Conservation (phyloP, 1,140 invertebrate genomes). For the Plectus sambesii region DNA sequence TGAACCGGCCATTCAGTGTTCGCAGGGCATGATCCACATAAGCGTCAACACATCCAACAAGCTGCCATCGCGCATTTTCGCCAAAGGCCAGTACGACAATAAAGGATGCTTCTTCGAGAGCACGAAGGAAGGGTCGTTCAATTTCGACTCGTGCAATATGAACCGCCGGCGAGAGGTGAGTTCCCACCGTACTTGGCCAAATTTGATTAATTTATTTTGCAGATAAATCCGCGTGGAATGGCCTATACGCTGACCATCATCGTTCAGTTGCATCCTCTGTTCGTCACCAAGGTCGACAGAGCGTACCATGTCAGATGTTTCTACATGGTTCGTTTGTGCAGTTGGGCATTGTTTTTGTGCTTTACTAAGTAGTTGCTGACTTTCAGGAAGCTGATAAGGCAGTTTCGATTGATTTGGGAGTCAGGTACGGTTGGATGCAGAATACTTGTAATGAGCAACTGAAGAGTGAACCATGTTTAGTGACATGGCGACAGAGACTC, state of each 20-base stretch:
- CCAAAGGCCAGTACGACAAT: conserved; percentile 39
- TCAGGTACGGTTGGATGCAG: conserved; percentile 24
- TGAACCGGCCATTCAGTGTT: conserved; percentile 37
- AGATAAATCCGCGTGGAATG: conserved; percentile 37
- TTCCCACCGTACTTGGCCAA: background rate
- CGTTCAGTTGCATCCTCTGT: conserved; percentile 41
- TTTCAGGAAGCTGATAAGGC: conserved; percentile 34
- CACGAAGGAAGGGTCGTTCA: conserved; percentile 28
- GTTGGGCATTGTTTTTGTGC: too few relatives aligned
- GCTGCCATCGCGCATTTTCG: conserved; percentile 33
- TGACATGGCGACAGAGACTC: conserved; percentile 26
- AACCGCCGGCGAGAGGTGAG: conserved; percentile 35
- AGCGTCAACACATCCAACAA: conserved; percentile 33
- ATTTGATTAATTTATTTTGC: background rate
- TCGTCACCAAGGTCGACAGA: conserved; percentile 39
- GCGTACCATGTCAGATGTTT: conserved; percentile 44
- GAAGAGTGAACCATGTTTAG: conserved; percentile 32
- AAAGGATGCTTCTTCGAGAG: conserved; percentile 31
- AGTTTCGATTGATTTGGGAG: conserved; percentile 32
- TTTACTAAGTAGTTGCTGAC: too few relatives aligned
- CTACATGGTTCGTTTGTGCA: too few relatives aligned
- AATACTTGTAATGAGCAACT: conserved; percentile 15
- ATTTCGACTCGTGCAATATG: conserved; percentile 39
- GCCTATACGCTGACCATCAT: conserved; percentile 41
- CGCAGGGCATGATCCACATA: conserved; percentile 29